Evolutionary conservation across 1,140 invertebrate genomes (phyloP).

Genomic region (Hyphantria cunea): DNA sequence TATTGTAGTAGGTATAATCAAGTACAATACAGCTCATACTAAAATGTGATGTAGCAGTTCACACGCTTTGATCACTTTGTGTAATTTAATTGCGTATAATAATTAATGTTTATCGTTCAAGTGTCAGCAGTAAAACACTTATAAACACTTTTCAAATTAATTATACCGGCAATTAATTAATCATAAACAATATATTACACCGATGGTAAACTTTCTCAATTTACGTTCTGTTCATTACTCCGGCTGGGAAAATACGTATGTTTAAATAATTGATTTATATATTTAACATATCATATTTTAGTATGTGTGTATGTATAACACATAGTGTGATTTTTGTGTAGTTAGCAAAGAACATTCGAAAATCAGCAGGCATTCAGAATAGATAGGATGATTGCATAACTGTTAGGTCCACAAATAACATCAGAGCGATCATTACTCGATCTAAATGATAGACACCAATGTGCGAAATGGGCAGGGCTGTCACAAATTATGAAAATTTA

Average conservation of each 20-base stretch:
- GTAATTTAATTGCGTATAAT: not conserved
- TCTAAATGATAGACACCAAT: no score
- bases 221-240: not conserved
- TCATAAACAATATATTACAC: slow-evolving; percentile 25
- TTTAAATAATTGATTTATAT: not conserved
- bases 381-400: no score
- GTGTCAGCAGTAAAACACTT: slow-evolving; percentile 12
- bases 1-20: no score
- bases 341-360: no score
- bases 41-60: no score
- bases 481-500: no score
- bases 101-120: slow-evolving; percentile 7
- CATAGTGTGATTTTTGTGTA: not conserved
- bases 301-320: not conserved
- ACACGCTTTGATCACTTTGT: not conserved
- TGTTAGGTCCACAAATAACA: no score
- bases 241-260: no score
- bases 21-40: no score
- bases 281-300: not conserved
- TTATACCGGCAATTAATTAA: slow-evolving; percentile 25
- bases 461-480: no score
- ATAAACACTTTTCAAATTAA: slow-evolving; percentile 18
- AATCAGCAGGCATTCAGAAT: no score
- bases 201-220: slow-evolving; percentile 15
- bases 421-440: no score